phyloP scores from a whole-genome alignment of 2,797 vertebrate genomes.

The Nasua narica region DNA sequence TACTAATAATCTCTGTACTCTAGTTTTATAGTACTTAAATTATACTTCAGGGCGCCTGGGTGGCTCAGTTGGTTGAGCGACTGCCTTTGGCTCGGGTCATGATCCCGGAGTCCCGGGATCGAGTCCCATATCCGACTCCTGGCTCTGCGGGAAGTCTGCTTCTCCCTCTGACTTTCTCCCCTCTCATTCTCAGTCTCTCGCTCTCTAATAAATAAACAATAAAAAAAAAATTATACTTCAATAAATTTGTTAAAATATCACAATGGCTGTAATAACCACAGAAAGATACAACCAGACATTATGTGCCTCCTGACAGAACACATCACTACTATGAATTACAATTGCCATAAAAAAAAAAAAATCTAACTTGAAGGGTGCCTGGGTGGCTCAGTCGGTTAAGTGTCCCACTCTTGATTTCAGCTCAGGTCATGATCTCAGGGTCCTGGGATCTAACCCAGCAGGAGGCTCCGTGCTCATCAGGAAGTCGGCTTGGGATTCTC shows the following conservation, averaged over 20 bases:
- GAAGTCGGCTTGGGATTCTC: background rate
- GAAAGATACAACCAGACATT: background rate
- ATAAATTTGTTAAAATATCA: constrained; percentile 13
- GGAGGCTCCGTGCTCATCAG: background rate
- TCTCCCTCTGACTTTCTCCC: too few relatives aligned
- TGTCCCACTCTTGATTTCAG: background rate
- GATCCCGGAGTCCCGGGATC: too few relatives aligned
- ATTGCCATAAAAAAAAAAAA: background rate
- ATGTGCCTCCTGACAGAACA: background rate
- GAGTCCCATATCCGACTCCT: too few relatives aligned
- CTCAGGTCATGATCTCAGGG: background rate
- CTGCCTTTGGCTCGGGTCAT: too few relatives aligned
- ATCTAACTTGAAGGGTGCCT: background rate
- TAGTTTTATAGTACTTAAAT: background rate
- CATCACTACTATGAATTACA: background rate
- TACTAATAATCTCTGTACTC: background rate
- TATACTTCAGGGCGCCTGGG: too few relatives aligned
- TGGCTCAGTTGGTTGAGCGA: too few relatives aligned
- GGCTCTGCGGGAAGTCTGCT: too few relatives aligned
- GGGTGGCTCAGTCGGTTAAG: background rate
- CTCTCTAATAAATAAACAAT: too few relatives aligned
- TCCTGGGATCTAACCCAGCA: background rate
- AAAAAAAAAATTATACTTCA: background rate
- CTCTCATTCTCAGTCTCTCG: too few relatives aligned
- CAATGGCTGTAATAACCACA: background rate